A percentile compares a stretch with the other conserved stretches of the same genome.
These are phyloP conservation scores for Rhea americana DNA, from an alignment of 2,113 vertebrate species.

Conservation along the genomic window DNA sequence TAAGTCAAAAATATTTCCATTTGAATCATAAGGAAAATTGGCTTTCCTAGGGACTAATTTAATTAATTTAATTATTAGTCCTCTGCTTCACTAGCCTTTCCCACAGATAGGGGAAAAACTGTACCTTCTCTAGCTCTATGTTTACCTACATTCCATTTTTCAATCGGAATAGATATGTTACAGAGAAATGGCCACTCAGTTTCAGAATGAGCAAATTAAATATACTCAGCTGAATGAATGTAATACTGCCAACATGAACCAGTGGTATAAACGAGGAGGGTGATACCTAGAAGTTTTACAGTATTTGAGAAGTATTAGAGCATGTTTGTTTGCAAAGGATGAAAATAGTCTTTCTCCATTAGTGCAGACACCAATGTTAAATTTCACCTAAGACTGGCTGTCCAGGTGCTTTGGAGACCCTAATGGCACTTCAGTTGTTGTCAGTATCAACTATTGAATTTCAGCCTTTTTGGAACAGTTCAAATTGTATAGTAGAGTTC, in stretches of 20 bases:
- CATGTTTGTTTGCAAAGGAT: neutral
- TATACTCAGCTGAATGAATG: neutral
- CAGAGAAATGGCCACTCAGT: neutral
- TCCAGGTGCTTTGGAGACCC: neutral
- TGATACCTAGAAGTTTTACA: slow-evolving; percentile 2
- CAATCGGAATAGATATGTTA: neutral
- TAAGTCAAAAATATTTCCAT: neutral
- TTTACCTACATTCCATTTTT: neutral
- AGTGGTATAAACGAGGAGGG: neutral
- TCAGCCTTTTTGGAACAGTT: neutral
- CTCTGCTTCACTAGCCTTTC: neutral
- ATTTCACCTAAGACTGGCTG: neutral
- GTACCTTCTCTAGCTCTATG: neutral
- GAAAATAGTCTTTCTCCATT: neutral
- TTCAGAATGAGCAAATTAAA: neutral
- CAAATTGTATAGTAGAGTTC: neutral
- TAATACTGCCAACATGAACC: neutral
- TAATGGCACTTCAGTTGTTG: neutral
- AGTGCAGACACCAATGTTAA: neutral
- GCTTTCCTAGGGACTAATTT: neutral
- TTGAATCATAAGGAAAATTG: neutral
- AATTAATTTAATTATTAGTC: neutral
- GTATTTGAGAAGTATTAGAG: neutral
- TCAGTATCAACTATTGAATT: neutral
- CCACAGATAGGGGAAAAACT: neutral